Conservation (phyloP, 2,113 vertebrate species). For the Xenus cinereus region DNA sequence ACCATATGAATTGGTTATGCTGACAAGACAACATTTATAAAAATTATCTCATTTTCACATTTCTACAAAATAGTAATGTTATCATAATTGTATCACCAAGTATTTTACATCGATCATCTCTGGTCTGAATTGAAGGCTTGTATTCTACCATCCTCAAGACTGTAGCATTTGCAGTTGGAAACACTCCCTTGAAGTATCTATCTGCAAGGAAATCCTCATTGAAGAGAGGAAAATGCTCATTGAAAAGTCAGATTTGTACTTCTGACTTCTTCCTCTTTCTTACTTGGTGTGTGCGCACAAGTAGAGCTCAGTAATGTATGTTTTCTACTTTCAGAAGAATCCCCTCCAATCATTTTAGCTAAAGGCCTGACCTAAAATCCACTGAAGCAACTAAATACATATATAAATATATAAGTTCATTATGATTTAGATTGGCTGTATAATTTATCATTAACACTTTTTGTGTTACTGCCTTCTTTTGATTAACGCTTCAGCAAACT, state of each 20-base stretch:
- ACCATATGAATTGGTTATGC: background rate
- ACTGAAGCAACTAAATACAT: background rate
- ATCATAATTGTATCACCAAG: background rate
- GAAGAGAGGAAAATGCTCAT: background rate
- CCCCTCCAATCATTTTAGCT: background rate
- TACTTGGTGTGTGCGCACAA: background rate
- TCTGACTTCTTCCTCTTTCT: background rate
- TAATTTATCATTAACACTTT: background rate
- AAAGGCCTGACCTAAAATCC: background rate
- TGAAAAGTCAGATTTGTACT: background rate
- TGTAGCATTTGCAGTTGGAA: background rate
- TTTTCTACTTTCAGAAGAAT: background rate
- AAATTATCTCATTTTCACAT: background rate
- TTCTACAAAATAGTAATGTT: background rate
- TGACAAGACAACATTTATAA: background rate
- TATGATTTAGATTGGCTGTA: background rate
- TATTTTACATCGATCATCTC: background rate
- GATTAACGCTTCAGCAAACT: background rate
- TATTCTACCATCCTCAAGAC: background rate
- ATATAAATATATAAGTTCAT: background rate
- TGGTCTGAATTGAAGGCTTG: background rate
- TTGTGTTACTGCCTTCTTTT: background rate
- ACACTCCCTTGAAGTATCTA: background rate
- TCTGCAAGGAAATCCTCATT: accelerated
- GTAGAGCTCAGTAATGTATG: background rate